phyloP scores from a whole-genome alignment of 2,797 vertebrate genomes.

The Schizothorax lantsangensis region DNA sequence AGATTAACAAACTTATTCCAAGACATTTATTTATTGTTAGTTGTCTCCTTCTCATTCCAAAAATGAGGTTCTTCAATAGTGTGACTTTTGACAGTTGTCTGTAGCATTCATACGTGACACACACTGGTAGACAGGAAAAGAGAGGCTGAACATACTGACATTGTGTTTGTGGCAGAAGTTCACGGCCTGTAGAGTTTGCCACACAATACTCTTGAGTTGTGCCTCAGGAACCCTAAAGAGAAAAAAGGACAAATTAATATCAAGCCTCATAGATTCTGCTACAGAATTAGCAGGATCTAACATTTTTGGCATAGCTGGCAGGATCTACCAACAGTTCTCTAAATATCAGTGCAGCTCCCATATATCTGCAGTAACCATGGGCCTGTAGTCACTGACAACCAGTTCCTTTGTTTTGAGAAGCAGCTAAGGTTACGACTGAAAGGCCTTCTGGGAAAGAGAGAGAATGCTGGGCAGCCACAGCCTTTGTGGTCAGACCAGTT shows the following conservation, averaged over 20 bases:
- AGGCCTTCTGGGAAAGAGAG: conserved; percentile 60
- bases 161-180: conserved; percentile 97
- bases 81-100: not conserved
- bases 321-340: conserved; percentile 48
- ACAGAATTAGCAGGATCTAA: not conserved
- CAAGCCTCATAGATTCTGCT: conserved; percentile 9
- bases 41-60: not conserved
- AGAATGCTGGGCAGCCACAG: conserved; percentile 48
- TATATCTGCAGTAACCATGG: conserved; percentile 67
- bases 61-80: not conserved
- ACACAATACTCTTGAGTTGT: conserved; percentile 92
- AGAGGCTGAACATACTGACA: conserved; percentile 66
- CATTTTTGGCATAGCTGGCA: not conserved
- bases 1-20: not conserved
- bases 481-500: conserved; percentile 36
- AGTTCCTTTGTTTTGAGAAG: conserved; percentile 74
- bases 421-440: conserved; percentile 75
- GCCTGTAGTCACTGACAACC: conserved; percentile 69
- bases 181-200: conserved; percentile 96
- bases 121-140: not conserved
- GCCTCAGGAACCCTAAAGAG: conserved; percentile 85
- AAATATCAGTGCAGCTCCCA: conserved; percentile 45
- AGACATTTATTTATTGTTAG: not conserved
- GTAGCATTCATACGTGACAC: not conserved
- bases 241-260: conserved; percentile 36